Evolutionary conservation across 2,888 invertebrate species (phyloP).

Genomic region (Mycalesis mineus): DNA sequence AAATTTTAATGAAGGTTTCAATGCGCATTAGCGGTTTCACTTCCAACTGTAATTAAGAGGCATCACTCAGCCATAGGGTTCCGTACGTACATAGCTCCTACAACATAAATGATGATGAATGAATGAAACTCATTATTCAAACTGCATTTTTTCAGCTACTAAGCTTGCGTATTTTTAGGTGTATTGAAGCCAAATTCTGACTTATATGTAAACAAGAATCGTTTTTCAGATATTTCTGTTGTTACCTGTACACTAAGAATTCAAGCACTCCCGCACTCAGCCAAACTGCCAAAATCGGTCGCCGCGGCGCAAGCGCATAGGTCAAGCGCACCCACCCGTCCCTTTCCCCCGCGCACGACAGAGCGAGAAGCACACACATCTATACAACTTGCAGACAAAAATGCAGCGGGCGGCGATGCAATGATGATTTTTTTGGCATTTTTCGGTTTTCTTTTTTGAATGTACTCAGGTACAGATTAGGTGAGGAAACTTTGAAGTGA

Average conservation of each 20-base stretch:
- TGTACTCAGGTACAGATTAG: conserved; percentile 26
- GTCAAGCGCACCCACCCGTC: conserved; percentile 54
- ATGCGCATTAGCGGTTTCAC: not conserved
- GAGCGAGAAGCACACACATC: conserved; percentile 37
- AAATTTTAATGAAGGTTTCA: conserved; percentile 1
- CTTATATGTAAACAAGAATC: not conserved
- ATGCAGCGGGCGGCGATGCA: conserved; percentile 50
- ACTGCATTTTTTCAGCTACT: too few species aligned
- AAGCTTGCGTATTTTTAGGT: too few species aligned
- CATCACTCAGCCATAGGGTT: not conserved
- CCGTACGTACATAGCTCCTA: not conserved
- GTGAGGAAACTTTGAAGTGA: conserved; percentile 19
- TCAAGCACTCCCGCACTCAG: conserved; percentile 34
- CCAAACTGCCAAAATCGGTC: conserved; percentile 57
- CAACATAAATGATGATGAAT: too few species aligned
- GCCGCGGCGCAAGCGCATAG: conserved; percentile 51
- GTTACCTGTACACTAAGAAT: conserved; percentile 30
- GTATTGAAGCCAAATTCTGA: too few species aligned
- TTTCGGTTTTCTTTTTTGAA: conserved; percentile 29
- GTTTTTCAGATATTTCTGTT: not conserved
- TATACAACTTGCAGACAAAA: conserved; percentile 51
- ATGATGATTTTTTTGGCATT: conserved; percentile 39
- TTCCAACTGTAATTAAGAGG: not conserved
- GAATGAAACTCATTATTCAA: too few species aligned
- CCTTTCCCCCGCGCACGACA: conserved; percentile 32